Percentiles rank a stretch among this genome's conserved stretches.
Evolutionary conservation across 2,797 vertebrate genomes (phyloP).

Genomic region (Sebastolobus altivelis): DNA sequence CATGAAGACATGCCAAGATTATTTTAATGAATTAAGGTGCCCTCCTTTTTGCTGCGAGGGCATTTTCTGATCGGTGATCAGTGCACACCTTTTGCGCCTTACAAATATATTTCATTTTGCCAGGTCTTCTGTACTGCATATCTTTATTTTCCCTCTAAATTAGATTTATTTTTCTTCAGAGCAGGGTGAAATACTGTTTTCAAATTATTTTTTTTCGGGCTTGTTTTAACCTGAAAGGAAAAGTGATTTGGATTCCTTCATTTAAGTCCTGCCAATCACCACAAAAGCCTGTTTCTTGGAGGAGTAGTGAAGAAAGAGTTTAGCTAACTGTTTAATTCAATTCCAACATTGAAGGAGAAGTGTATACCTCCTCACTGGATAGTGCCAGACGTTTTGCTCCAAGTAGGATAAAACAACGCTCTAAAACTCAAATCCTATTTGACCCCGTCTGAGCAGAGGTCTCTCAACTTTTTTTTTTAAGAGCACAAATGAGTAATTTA

Average conservation of each 20-base stretch:
- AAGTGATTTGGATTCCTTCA: conserved; percentile 39
- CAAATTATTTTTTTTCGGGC: conserved; percentile 32
- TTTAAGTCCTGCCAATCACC: conserved; percentile 20
- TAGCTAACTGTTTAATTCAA: conserved; percentile 21
- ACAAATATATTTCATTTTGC: conserved; percentile 30
- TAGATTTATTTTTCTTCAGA: conserved; percentile 13
- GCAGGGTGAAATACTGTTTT: conserved; percentile 23
- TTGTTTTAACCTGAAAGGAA: conserved; percentile 38
- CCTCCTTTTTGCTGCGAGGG: conserved; percentile 31
- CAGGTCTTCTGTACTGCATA: not conserved
- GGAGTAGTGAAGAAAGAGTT: not conserved
- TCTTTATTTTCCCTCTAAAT: conserved; percentile 37
- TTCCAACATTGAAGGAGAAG: conserved; percentile 5
- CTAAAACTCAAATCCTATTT: conserved; percentile 43
- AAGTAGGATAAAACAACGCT: conserved; percentile 42
- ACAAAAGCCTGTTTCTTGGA: conserved; percentile 3
- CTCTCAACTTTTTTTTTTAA: conserved; percentile 40
- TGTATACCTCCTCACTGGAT: not conserved
- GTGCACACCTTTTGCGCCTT: conserved; percentile 33
- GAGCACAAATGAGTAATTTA: conserved; percentile 65
- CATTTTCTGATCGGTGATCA: conserved; percentile 52
- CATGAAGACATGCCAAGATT: conserved; percentile 74
- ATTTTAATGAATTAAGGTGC: conserved; percentile 81
- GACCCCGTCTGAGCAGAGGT: conserved; percentile 29
- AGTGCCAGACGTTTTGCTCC: conserved; percentile 15